Evolutionary conservation across 2,113 vertebrate species (phyloP), one percentile per base, ranked within the genome.

Genomic region (Odontesthes bonariensis): DNA sequence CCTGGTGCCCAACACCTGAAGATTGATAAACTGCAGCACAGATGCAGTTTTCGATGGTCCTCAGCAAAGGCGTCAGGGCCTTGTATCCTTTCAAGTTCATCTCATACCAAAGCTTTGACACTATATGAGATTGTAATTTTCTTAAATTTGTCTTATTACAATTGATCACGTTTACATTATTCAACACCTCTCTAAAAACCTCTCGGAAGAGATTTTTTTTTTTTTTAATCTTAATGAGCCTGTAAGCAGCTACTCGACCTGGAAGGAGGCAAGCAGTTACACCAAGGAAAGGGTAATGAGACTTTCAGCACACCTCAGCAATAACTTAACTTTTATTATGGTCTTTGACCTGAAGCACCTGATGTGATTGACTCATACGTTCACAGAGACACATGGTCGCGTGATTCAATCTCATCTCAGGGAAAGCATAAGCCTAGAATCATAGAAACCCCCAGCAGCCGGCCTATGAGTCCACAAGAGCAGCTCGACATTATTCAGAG

Each of bases 401-500:
- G 3, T 16, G 40, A 55, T 20, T 63, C 12, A 46, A 9, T 12
- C 40, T 76, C 73, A 20, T 8, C 52, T 19, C 10, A 16, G 20
- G 17, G 6, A 27, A 61, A 35, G 19, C 13, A 38, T 16, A 33
- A 55, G 32, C 12, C 27, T 2, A 70, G 20, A 40, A 51, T 56
- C 9, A 0, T 77, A 6, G 0, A 0, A 59, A 77, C 79, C 40
- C 57, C 84, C 44, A 90, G 74, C 53, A 93, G 89, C 61, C 79
- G 84, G 0, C 93, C 96, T 0, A 46, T 96, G 86, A 95, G 94
- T 57, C 97, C 96, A 56, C 80, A 93, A 55, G 88, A 97, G 54
- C 97, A 99, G 81, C 90, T 96, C 53, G 68, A 87, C 67, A 49
- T 96, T 31, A 97, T 98, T 86, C n/a, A 73, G 27, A 88, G 84